These are phyloP conservation scores for Cryptocheilus praepositus DNA, from an alignment of 2,888 invertebrate species.

Conservation along the genomic window DNA sequence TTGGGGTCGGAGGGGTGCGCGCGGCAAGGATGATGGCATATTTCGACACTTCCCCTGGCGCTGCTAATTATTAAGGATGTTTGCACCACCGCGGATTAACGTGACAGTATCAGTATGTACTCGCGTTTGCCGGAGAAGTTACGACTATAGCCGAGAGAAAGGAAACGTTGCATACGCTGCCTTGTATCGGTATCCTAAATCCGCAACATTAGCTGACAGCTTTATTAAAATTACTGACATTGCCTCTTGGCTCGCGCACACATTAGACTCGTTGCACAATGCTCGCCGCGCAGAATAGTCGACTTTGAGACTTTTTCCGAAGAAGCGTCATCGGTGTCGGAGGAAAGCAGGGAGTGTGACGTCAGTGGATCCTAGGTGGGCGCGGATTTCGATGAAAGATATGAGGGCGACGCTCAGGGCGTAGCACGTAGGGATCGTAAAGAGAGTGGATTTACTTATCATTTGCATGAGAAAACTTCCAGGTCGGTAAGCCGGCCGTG, in stretches of 20 bases:
- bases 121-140: background rate
- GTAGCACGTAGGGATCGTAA: constrained; percentile 30
- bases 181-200: no score
- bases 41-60: constrained; percentile 52
- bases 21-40: constrained; percentile 16
- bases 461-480: constrained; percentile 34
- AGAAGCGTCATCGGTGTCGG: no score
- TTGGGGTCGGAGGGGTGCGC: constrained; percentile 13
- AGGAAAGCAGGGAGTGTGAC: no score
- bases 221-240: no score
- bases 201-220: no score
- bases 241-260: no score
- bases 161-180: no score
- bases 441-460: constrained; percentile 31
- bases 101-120: constrained; percentile 27
- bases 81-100: constrained; percentile 37
- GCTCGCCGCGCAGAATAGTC: no score
- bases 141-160: no score
- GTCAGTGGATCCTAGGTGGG: background rate
- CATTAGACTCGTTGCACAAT: no score
- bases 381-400: constrained; percentile 29
- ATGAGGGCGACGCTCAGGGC: constrained; percentile 20
- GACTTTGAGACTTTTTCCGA: no score
- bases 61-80: constrained; percentile 53
- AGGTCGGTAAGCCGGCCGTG: background rate